A percentile compares a stretch with the other conserved stretches of the same genome.
Evolutionary conservation across 2,888 invertebrate species (phyloP).

Genomic region (Tachystola acroxantha): DNA sequence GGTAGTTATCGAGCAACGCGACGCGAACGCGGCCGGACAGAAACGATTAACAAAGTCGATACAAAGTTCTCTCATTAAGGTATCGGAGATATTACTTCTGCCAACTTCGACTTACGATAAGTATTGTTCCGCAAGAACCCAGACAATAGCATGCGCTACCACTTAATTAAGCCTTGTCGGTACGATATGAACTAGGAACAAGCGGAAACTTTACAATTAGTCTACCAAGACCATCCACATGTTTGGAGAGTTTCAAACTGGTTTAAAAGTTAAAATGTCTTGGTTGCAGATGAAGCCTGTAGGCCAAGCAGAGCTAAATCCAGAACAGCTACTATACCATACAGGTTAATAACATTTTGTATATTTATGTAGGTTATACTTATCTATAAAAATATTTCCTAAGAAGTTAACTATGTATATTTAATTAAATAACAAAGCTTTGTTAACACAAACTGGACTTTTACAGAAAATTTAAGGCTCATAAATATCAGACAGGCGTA

Average conservation of each 20-base stretch:
- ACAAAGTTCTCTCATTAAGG: conserved; percentile 76
- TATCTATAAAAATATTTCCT: neutral
- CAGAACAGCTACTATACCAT: conserved; percentile 73
- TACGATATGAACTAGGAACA: conserved; percentile 47
- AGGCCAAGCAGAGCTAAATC: conserved; percentile 77
- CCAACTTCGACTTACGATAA: conserved; percentile 67
- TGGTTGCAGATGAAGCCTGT: conserved; percentile 76
- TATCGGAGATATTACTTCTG: conserved; percentile 73
- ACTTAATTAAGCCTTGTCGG: conserved; percentile 68
- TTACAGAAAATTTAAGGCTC: too few relatives aligned
- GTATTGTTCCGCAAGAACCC: conserved; percentile 69
- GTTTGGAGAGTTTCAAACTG: conserved; percentile 15
- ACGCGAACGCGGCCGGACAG: conserved; percentile 49
- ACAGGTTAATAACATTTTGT: conserved; percentile 62
- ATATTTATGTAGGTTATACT: conserved; percentile 1
- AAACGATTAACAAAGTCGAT: conserved; percentile 71
- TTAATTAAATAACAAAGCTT: neutral
- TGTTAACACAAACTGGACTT: conserved; percentile 4
- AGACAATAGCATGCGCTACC: conserved; percentile 70
- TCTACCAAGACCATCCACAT: conserved; percentile 43
- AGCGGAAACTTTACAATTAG: conserved; percentile 50
- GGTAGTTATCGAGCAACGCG: conserved; percentile 20
- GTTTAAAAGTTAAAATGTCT: conserved; percentile 37
- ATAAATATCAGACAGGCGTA: too few relatives aligned
- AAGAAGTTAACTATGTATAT: neutral